Percentiles rank a stretch among this genome's conserved stretches.
Conservation (phyloP, 2,113 vertebrate genomes). For the Lipotes vexillifer region DNA sequence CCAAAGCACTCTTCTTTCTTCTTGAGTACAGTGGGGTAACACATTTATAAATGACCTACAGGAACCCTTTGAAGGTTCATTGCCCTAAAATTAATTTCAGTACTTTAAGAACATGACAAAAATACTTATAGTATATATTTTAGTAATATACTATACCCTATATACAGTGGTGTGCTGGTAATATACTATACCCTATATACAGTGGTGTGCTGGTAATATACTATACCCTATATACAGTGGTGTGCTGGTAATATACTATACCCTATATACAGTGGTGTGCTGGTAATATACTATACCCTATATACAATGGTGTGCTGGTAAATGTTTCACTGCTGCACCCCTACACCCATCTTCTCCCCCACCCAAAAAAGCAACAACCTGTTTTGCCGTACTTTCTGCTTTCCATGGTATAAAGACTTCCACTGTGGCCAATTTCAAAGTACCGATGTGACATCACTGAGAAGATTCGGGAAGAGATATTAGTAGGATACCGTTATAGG, state of each 20-base stretch:
- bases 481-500: neutral
- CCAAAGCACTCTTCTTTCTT: constrained; percentile 5
- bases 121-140: neutral
- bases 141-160: neutral
- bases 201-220: neutral
- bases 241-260: neutral
- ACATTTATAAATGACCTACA: constrained; percentile 42
- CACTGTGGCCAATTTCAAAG: neutral
- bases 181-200: neutral
- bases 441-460: neutral
- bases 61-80: constrained; percentile 3
- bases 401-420: neutral
- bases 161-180: neutral
- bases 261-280: neutral
- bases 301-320: neutral
- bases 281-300: neutral
- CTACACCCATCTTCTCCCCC: accelerated
- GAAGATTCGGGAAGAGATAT: neutral
- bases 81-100: constrained; percentile 11
- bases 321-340: neutral
- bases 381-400: neutral
- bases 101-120: constrained; percentile 3
- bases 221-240: neutral
- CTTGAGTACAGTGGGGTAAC: neutral
- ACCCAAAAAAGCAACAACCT: neutral